phyloP scores from a whole-genome alignment of 2,113 vertebrate genomes.

The Ptychochromis oligacanthus region DNA sequence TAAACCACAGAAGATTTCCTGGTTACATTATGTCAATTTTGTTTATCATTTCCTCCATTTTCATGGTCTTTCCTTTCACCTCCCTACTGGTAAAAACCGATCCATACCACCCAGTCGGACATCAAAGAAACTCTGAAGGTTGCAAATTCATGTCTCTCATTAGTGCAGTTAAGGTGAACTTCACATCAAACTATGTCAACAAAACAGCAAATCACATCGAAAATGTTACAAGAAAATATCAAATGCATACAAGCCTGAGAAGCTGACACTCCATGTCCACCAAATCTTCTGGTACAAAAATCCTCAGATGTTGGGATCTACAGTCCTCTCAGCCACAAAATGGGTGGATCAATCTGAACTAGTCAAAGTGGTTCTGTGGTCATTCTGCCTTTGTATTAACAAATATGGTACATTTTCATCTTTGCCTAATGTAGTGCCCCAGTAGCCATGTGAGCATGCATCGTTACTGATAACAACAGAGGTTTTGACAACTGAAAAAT shows the following conservation, averaged over 20 bases:
- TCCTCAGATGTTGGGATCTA: not conserved
- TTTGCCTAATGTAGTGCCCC: no score
- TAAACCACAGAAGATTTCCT: conserved; percentile 2
- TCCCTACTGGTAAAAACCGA: not conserved
- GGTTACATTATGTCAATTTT: conserved; percentile 14
- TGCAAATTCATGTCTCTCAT: not conserved
- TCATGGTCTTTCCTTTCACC: not conserved
- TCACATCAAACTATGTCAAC: not conserved
- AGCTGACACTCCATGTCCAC: not conserved
- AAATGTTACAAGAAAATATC: not conserved
- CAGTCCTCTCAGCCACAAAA: not conserved
- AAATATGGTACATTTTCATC: not conserved
- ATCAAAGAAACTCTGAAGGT: not conserved
- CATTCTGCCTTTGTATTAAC: not conserved
- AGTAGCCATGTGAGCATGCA: not conserved
- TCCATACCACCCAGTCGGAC: not conserved
- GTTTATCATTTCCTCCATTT: conserved; percentile 6
- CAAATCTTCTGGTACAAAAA: not conserved
- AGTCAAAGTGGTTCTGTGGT: not conserved
- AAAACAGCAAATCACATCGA: not conserved
- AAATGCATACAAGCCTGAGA: not conserved
- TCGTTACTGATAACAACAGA: not conserved
- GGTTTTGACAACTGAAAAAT: not conserved
- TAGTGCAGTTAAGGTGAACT: not conserved
- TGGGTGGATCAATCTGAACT: not conserved